Conservation (phyloP, 2,888 invertebrate genomes). For the Hypena proboscidalis region DNA sequence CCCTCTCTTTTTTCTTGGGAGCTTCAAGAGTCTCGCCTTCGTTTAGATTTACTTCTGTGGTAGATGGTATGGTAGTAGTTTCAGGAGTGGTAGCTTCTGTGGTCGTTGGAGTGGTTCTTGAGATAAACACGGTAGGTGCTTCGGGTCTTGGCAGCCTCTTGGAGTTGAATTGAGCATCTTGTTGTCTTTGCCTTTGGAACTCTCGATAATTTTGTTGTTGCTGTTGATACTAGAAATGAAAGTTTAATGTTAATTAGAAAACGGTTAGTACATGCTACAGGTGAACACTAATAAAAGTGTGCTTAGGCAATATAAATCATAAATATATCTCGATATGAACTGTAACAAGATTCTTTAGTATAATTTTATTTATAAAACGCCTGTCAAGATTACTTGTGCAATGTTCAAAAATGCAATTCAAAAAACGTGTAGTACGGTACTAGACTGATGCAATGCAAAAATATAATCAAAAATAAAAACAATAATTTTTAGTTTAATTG, state of each 20-base stretch:
- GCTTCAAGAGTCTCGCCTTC: conserved; percentile 62
- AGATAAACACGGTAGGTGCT: conserved; percentile 61
- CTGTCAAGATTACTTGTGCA: no score
- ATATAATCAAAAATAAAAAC: no score
- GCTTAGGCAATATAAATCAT: no score
- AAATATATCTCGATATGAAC: no score
- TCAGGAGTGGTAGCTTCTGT: conserved; percentile 56
- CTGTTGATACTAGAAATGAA: conserved; percentile 61
- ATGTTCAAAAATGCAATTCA: no score
- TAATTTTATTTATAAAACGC: no score
- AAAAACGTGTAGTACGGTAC: no score
- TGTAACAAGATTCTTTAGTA: no score
- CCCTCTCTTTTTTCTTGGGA: conserved; percentile 53
- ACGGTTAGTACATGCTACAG: no score
- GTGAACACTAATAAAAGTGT: no score
- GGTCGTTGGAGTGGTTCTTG: conserved; percentile 49
- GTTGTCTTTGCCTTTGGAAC: conserved; percentile 67
- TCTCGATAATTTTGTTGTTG: conserved; percentile 71
- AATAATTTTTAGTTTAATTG: not conserved
- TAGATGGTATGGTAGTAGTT: conserved; percentile 53
- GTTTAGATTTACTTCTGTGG: conserved; percentile 62
- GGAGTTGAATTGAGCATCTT: conserved; percentile 52
- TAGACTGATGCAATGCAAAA: no score
- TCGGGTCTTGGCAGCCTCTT: conserved; percentile 55
- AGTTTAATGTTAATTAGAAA: not conserved